A percentile compares a stretch with the other conserved stretches of the same genome.
Conservation (phyloP, 2,797 vertebrate species). For the Eleutherodactylus coqui region DNA sequence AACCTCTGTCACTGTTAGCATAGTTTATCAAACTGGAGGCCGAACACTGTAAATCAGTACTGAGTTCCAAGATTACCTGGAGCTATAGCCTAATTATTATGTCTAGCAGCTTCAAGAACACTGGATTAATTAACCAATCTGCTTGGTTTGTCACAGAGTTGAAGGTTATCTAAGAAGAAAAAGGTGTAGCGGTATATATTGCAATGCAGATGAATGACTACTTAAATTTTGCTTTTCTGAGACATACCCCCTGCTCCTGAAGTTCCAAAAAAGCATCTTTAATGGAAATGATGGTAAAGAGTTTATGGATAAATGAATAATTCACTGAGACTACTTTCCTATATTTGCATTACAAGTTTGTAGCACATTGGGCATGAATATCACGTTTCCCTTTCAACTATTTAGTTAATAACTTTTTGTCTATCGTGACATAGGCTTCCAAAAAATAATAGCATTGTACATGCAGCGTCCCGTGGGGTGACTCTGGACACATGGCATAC, state of each 20-base stretch:
- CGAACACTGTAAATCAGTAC: constrained; percentile 16
- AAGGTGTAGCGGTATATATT: neutral
- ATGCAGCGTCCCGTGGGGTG: too few species aligned
- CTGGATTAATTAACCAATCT: constrained; percentile 52
- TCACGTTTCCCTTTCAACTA: neutral
- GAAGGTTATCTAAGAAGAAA: constrained; percentile 19
- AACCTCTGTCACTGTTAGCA: constrained; percentile 31
- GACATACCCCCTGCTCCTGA: neutral
- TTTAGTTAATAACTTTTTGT: neutral
- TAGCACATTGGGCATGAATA: neutral
- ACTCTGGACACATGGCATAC: too few species aligned
- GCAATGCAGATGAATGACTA: neutral
- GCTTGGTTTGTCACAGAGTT: neutral
- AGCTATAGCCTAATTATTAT: constrained; percentile 55
- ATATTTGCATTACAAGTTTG: constrained; percentile 2
- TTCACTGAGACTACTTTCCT: neutral
- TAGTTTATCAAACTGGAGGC: constrained; percentile 42
- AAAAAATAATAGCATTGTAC: too few species aligned
- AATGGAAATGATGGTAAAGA: neutral
- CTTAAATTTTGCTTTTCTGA: neutral
- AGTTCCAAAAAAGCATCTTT: neutral
- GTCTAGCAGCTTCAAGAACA: constrained; percentile 44
- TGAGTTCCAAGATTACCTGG: constrained; percentile 35
- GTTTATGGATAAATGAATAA: neutral
- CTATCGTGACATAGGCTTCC: too few species aligned